Base-by-base conservation (phyloP, 2,113 vertebrate genomes). In the Gadus chalcogrammus region DNA sequence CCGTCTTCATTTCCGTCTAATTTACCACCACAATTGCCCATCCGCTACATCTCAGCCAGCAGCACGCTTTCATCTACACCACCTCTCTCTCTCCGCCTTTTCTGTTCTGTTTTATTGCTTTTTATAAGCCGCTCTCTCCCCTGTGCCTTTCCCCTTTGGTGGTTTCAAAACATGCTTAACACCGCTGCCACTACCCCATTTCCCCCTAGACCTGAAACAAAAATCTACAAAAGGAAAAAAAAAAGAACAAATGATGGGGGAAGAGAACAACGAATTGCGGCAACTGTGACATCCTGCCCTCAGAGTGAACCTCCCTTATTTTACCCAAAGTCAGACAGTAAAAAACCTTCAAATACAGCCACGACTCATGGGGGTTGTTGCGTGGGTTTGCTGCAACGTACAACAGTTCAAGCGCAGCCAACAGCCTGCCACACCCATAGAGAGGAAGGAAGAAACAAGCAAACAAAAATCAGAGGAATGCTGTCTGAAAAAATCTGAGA, bases 1-100 rank as follows among this genome's bases (percentile, higher is more conserved):
- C 64, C 76, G 38, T 85, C 78, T 76, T 85, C 73, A 84, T 82
- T 84, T 80, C 77, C 64, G 59, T 78, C 72, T 42, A 22, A 76
- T 69, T 66, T 72, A 6, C 59, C 72, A 24, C 59, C 3, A 11
- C 66, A 6, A 52, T 4, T 48, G 1, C 55, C 55, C 55, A n/a
- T 58, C n/a, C 55, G 55, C 55, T 58, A 16, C 15, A n/a, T 58
- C 55, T n/a, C n/a, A 16, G 16, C 4, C 55, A 58, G 1, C n/a
- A 48, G 55, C 55, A n/a, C 31, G n/a, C n/a, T 58, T 17, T 58
- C 55, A 17, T 58, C 55, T 16, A 58, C n/a, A 58, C n/a, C n/a
- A 58, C 55, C n/a, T 16, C 55, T 17, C 13, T 13, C 55, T 58
- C 1, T 15, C 55, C 11, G 55, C 15, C 55, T n/a, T 7, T 48